A percentile compares a stretch with the other conserved stretches of the same genome.
These are phyloP conservation scores for Pogona vitticeps DNA, from an alignment of 2,113 vertebrate species.

Conservation along the genomic window DNA sequence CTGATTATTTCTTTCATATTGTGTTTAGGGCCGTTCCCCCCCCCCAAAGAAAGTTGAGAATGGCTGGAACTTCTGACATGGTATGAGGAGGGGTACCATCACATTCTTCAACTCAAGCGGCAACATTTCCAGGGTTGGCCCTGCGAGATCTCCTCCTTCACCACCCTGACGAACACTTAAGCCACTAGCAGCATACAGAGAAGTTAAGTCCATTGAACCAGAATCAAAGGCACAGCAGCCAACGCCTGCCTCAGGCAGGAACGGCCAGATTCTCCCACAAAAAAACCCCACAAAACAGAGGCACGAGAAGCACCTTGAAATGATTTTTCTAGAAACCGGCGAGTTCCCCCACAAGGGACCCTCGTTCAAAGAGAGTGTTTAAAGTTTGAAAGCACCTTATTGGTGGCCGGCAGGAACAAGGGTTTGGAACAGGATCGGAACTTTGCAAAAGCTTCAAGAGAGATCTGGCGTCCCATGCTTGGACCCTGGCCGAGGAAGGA, in stretches of 20 bases:
- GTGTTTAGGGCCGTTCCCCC: too few relatives aligned
- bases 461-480: too few relatives aligned
- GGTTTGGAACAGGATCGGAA: background rate
- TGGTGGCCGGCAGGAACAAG: background rate
- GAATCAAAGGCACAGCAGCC: background rate
- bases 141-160: too few relatives aligned
- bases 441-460: background rate
- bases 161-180: too few relatives aligned
- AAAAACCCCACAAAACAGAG: background rate
- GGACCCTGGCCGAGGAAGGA: background rate
- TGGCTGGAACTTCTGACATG: too few relatives aligned
- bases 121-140: too few relatives aligned
- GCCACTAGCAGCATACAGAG: too few relatives aligned
- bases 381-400: background rate
- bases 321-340: background rate
- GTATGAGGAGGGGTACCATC: too few relatives aligned
- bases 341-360: background rate
- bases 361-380: background rate
- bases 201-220: too few relatives aligned
- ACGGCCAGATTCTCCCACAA: background rate
- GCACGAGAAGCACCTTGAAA: constrained; percentile 2
- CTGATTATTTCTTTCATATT: too few relatives aligned
- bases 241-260: background rate
- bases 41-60: too few relatives aligned
- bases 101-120: too few relatives aligned